Base-by-base conservation (phyloP, 2,797 vertebrate genomes). In the Enteromius trimaculatus region DNA sequence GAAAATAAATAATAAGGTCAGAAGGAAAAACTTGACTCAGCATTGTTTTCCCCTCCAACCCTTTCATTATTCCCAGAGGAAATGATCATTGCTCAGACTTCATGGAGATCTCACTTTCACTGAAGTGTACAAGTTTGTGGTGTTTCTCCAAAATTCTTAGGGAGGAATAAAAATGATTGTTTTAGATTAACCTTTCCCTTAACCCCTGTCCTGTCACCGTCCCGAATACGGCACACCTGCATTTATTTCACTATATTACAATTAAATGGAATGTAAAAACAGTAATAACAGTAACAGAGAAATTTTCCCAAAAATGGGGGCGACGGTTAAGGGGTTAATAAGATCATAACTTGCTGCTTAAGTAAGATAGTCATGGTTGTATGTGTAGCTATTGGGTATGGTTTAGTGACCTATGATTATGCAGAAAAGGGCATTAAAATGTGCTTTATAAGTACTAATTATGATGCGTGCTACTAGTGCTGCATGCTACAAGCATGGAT, bases 1-100 rank as follows among this genome's bases (percentile, higher is more conserved):
- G 34, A 79, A 80, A 66, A 68, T 66, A 79, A 80, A 81, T 69
- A 70, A 23, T 72, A 47, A 58, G 68, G 37, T 51, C 44, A 55
- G 66, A 58, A 62, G 66, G 49, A 82, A 82, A 53, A 23, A 65
- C 75, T 53, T 78, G 68, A 77, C 60, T 79, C 66, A 78, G 66
- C 53, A 55, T 85, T 80, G 55, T 47, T 60, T 42, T 60, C 55
- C 29, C 19, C 44, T 62, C 19, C 31, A 37, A 42, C 39, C 64
- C 14, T 83, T 77, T 83, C 39, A 21, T 76, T 76, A 37, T 82
- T 26, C 14, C 53, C 53, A 37, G 51, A 70, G 75, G 74, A 83
- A 71, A 42, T 68, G 0, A 51, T 64, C 3, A 65, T 39, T 74
- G 64, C 23, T 13, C 51, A 17, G 72, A 21, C 47, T 55, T 66